These are phyloP conservation scores for Sarcophaga rosellei DNA, from an alignment of 2,888 invertebrate species.

Conservation along the genomic window DNA sequence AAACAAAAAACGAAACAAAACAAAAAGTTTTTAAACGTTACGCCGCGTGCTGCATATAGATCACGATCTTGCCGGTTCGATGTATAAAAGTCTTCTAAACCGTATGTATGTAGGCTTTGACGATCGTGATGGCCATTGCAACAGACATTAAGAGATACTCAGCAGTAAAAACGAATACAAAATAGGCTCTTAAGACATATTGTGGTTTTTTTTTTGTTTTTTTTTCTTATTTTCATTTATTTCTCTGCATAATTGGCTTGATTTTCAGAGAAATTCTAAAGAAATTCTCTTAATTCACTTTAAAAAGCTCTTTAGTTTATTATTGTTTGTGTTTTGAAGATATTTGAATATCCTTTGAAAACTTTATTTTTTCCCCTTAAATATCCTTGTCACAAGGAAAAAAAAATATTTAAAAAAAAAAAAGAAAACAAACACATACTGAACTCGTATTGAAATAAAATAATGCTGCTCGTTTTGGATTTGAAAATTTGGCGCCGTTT, in stretches of 20 bases:
- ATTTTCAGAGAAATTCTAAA: neutral
- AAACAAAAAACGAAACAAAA: constrained; percentile 11
- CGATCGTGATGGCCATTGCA: constrained; percentile 22
- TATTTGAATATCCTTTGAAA: neutral
- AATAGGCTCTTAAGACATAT: constrained; percentile 17
- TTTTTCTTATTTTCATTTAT: constrained; percentile 23
- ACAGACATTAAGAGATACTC: constrained; percentile 21
- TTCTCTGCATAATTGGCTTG: neutral
- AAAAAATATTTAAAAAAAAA: neutral
- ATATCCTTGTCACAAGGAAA: too few relatives aligned
- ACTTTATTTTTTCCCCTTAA: neutral
- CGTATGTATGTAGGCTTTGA: neutral
- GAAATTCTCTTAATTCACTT: neutral
- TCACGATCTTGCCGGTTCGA: constrained; percentile 52
- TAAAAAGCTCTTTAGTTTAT: neutral
- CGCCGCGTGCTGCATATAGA: constrained; percentile 25
- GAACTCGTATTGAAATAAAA: constrained; percentile 8
- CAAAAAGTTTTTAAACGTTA: constrained; percentile 20
- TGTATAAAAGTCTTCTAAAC: constrained; percentile 52
- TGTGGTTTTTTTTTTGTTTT: constrained; percentile 14
- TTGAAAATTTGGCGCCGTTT: neutral
- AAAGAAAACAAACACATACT: neutral
- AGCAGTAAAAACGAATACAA: constrained; percentile 22
- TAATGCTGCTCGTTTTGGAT: neutral
- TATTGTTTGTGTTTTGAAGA: neutral